Conservation (phyloP, 2,888 invertebrate species). For the Cartodere bifasciata region DNA sequence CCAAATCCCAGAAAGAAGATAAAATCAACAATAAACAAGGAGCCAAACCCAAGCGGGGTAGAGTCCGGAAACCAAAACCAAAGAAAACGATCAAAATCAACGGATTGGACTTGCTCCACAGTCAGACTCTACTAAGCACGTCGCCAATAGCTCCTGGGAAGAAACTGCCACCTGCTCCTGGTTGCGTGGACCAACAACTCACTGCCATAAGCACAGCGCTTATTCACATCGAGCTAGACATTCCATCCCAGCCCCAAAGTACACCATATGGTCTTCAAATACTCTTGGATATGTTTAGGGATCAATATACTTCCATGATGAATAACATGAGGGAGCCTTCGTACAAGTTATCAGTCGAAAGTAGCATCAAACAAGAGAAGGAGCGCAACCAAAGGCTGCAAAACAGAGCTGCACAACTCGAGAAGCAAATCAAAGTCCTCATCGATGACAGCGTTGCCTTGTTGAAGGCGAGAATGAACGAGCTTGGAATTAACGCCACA, state of each 20-base stretch:
- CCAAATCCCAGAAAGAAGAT: constrained; percentile 28
- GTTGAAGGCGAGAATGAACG: constrained; percentile 79
- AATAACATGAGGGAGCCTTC: constrained; percentile 70
- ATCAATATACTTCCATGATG: constrained; percentile 75
- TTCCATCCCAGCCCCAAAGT: constrained; percentile 62
- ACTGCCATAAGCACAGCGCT: constrained; percentile 62
- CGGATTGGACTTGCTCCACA: constrained; percentile 78
- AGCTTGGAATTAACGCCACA: constrained; percentile 78
- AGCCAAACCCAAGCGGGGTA: constrained; percentile 39
- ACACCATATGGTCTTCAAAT: constrained; percentile 81
- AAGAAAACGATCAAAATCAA: constrained; percentile 66
- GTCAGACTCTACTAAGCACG: constrained; percentile 78
- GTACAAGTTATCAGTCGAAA: constrained; percentile 57
- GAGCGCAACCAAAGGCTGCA: constrained; percentile 64
- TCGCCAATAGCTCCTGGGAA: constrained; percentile 55
- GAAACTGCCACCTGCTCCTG: constrained; percentile 75
- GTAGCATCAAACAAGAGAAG: constrained; percentile 71
- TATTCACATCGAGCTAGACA: constrained; percentile 71
- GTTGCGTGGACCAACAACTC: constrained; percentile 83
- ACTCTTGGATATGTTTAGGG: constrained; percentile 70
- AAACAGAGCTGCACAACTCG: constrained; percentile 76
- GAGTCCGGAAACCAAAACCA: constrained; percentile 46
- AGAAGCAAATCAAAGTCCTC: constrained; percentile 83
- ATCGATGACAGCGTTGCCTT: constrained; percentile 86
- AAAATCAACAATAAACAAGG: constrained; percentile 20